Base-by-base conservation (phyloP, 2,797 vertebrate genomes). In the Odontamblyopus rebecca region DNA sequence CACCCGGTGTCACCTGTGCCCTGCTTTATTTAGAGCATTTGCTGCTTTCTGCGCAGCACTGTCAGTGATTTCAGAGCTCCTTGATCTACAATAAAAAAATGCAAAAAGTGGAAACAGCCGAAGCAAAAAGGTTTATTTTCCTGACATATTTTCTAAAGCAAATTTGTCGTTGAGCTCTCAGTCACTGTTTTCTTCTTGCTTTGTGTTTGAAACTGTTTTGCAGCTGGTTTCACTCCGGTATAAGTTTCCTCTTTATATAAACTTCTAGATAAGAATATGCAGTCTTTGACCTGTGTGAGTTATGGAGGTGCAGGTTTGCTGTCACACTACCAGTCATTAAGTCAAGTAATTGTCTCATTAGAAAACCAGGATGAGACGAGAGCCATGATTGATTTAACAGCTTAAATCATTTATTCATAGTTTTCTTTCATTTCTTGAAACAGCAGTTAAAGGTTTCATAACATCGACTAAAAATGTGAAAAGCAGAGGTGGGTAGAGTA, bases 11-110 rank as follows among this genome's bases (percentile, higher is more conserved):
- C 70, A 77, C 59, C 56, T 83, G 29, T 72, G 30, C 29, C 71
- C 80, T 68, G 72, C 70, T 82, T 78, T 76, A 69, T 71, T 72
- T 29, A 18, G 29, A 78, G 27, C 67, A 78, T 71, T 80, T 73
- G 26, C 78, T 67, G 71, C 63, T 72, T 70, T 72, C n/a, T 73
- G 48, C 48, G 13, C 12, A 5, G 68, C 53, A 68, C 68, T 66
- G 60, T 70, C 71, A 71, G 44, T 68, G 71, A 79, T 80, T 85
- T 80, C 54, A 50, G 18, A 1, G 3, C 26, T 26, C 9, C 65
- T 76, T 84, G 77, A 88, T 85, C 68, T 79, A 64, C 76, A 61
- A 81, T 85, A 80, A 78, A 77, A 77, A 80, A 79, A 38, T 13
- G 1, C 18, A 38, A 9, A 67, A 73, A 56, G 41, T 38, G n/a